Percentiles rank a stretch among this genome's conserved stretches.
phyloP scores from a whole-genome alignment of 2,888 invertebrate species.

The Tachina grossa region DNA sequence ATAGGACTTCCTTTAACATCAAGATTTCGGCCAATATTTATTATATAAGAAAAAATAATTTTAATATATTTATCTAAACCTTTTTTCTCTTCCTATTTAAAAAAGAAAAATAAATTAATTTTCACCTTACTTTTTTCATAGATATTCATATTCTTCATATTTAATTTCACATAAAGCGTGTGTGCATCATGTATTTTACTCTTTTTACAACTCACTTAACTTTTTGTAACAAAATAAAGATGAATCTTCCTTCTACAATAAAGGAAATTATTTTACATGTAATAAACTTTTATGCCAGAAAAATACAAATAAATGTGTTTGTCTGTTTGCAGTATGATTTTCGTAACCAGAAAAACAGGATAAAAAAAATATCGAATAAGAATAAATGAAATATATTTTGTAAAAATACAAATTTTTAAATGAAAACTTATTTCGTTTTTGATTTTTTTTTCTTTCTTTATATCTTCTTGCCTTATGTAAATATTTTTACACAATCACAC shows the following conservation, averaged over 20 bases:
- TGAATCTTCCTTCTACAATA: slow-evolving; percentile 52
- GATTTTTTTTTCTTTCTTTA: neutral
- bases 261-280: slow-evolving; percentile 72
- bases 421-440: slow-evolving; percentile 57
- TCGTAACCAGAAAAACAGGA: slow-evolving; percentile 13
- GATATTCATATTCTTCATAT: neutral
- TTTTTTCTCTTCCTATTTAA: neutral
- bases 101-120: neutral
- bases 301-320: slow-evolving; percentile 52
- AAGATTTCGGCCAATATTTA: no score
- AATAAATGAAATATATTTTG: slow-evolving; percentile 57
- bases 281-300: slow-evolving; percentile 71
- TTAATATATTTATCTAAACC: no score
- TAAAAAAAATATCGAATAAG: slow-evolving; percentile 27
- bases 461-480: slow-evolving; percentile 33
- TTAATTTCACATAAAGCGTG: neutral
- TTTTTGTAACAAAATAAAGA: slow-evolving; percentile 58
- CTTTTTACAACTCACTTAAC: slow-evolving; percentile 69
- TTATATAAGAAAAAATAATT: no score
- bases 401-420: slow-evolving; percentile 55
- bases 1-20: no score
- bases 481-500: slow-evolving; percentile 30
- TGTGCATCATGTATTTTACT: neutral
- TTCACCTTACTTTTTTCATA: neutral
- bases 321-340: slow-evolving; percentile 28